Evolutionary conservation across 2,113 vertebrate species (phyloP).

Genomic region (Protobothrops mucrosquamatus): DNA sequence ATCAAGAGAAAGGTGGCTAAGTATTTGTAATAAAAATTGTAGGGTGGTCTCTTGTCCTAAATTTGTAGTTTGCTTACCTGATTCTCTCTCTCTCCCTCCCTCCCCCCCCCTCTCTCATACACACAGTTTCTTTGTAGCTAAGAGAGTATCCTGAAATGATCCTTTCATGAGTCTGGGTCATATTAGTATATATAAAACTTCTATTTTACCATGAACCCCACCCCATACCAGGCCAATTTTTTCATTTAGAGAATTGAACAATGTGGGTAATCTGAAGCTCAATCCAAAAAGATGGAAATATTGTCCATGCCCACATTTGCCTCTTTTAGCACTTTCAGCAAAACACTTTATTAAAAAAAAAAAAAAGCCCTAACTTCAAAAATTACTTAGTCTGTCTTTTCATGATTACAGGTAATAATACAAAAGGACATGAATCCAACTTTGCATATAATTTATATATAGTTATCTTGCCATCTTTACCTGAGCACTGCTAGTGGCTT

Average conservation of each 20-base stretch:
- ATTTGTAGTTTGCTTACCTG: not conserved
- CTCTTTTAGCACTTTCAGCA: not conserved
- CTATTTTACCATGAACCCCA: not conserved
- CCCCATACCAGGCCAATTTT: not conserved
- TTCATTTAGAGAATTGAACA: not conserved
- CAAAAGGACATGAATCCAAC: not conserved
- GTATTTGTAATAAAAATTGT: not conserved
- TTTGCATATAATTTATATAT: not conserved
- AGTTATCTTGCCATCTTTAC: slow-evolving; percentile 50
- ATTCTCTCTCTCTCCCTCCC: no score
- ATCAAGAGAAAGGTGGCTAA: not conserved
- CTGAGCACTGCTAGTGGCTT: slow-evolving; percentile 82
- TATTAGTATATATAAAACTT: not conserved
- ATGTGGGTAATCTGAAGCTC: not conserved
- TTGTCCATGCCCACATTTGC: not conserved
- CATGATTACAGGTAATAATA: not conserved
- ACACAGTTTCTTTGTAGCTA: not conserved
- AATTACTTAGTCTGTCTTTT: not conserved
- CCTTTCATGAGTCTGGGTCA: not conserved
- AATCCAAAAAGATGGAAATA: not conserved
- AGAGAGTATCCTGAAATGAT: not conserved
- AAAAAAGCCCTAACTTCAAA: not conserved
- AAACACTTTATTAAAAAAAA: not conserved
- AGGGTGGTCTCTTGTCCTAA: rapidly evolving
- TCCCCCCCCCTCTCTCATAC: no score